These are phyloP conservation scores for Anneissia japonica DNA, from an alignment of 35 echinoderm and acorn worm species.

Conservation along the genomic window DNA sequence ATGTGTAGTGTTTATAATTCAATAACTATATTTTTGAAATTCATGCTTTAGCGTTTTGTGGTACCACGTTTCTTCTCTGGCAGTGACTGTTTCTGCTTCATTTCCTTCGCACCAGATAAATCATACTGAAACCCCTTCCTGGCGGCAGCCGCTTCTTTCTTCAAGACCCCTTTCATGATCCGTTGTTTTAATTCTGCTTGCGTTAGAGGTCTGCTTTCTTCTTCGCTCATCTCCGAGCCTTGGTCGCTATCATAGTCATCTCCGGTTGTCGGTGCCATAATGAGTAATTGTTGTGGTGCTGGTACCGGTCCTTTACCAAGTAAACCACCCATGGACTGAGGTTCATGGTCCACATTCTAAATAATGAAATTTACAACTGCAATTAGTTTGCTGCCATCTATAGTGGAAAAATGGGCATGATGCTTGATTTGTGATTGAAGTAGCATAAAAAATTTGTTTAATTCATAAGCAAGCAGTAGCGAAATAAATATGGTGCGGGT, in stretches of 20 bases:
- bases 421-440: too few species aligned
- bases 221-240: conserved; percentile 92
- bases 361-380: not conserved
- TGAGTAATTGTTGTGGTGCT: conserved; percentile 68
- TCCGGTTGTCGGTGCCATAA: conserved; percentile 85
- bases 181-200: conserved; percentile 76
- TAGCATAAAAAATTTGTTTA: too few species aligned
- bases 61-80: conserved; percentile 89
- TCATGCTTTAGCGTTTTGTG: conserved; percentile 38
- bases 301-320: conserved; percentile 91
- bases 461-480: too few species aligned
- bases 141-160: conserved; percentile 83
- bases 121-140: conserved; percentile 97
- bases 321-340: conserved; percentile 57
- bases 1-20: too few species aligned
- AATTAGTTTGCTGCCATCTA: too few species aligned
- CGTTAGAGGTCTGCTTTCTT: conserved; percentile 84
- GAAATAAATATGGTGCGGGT: too few species aligned
- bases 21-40: not conserved
- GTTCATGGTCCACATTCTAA: conserved; percentile 45
- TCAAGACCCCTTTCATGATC: conserved; percentile 89
- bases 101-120: conserved; percentile 85
- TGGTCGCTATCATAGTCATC: conserved; percentile 97
- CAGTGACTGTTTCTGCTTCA: conserved; percentile 82
- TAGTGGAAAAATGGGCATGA: too few species aligned